Evolutionary conservation across 2,113 vertebrate species (phyloP), one percentile per base, ranked within the genome.

Genomic region (Gymnarchus niloticus): DNA sequence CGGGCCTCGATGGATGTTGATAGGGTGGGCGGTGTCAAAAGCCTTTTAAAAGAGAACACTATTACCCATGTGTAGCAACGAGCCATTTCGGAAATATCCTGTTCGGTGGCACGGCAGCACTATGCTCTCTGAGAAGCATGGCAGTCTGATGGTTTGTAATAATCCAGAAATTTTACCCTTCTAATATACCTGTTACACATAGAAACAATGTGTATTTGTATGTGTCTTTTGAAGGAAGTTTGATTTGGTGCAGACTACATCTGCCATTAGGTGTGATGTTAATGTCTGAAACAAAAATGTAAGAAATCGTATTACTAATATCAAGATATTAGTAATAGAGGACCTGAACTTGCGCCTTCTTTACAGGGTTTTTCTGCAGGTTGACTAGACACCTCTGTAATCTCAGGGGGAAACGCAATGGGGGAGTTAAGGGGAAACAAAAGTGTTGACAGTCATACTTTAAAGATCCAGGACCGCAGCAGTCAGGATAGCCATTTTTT

Each of bases 401-500:
- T 69, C 61, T 69, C 37, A 49, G 56, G 28, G 14, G 14, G 56
- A 57, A 65, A 86, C 10, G 33, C n/a, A 69, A 49, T 49, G 3
- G 77, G 77, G 61, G 46, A 28, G 76, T 21, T 48, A 14, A 25
- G 77, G 1, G 46, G 77, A 51, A 23, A 3, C 0, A 12, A 25
- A 23, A 51, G 77, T 81, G n/a, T 51, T 81, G 46, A 49, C 41
- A 81, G 14, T 37, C 28, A 17, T 73, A n/a, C 41, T 73, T 73
- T 28, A 17, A 89, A 88, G 86, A 85, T 88, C 86, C 86, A 87
- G 73, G 84, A 69, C 85, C 8, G 56, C 84, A 86, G 83, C 85
- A 28, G 41, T 56, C 83, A 87, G 86, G 86, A 90, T 87, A 87
- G 37, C 65, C 81, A 65, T 59, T 73, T 80, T 87, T 89, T 86